phyloP scores from a whole-genome alignment of 2,888 invertebrate genomes.

The Biston betularia region DNA sequence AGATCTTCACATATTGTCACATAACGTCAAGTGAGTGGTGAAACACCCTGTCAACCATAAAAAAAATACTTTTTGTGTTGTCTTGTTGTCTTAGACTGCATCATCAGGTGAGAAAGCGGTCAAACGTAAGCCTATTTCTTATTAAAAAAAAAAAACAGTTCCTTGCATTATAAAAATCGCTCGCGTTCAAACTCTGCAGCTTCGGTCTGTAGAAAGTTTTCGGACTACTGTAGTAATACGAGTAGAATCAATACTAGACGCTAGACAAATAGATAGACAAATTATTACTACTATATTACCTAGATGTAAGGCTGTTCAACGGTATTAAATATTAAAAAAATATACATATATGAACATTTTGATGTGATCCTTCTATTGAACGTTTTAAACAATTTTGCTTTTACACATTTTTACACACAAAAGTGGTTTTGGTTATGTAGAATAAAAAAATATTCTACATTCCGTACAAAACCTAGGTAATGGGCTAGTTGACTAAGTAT shows the following conservation, averaged over 20 bases:
- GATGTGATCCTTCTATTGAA: constrained; percentile 23
- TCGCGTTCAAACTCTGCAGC: too few species aligned
- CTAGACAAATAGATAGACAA: constrained; percentile 29
- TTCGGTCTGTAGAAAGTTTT: too few species aligned
- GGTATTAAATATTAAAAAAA: background rate
- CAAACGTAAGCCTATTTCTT: too few species aligned
- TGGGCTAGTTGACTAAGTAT: background rate
- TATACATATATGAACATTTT: background rate
- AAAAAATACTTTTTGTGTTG: too few species aligned
- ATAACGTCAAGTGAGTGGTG: too few species aligned
- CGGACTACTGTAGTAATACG: background rate
- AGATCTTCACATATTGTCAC: too few species aligned
- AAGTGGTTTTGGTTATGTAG: background rate
- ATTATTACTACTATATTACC: constrained; percentile 8
- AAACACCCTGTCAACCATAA: too few species aligned
- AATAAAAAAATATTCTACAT: constrained; percentile 7
- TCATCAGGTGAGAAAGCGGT: too few species aligned
- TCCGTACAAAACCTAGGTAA: background rate
- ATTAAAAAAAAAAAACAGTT: too few species aligned
- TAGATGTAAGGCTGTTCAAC: background rate
- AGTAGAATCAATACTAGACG: constrained; percentile 6
- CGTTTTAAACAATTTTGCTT: background rate
- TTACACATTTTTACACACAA: background rate
- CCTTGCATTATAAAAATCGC: too few species aligned
- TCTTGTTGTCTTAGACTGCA: too few species aligned